Evolutionary conservation across 2,113 vertebrate genomes (phyloP), one percentile per base, ranked within the genome.

Genomic region (Notothenia rossii): DNA sequence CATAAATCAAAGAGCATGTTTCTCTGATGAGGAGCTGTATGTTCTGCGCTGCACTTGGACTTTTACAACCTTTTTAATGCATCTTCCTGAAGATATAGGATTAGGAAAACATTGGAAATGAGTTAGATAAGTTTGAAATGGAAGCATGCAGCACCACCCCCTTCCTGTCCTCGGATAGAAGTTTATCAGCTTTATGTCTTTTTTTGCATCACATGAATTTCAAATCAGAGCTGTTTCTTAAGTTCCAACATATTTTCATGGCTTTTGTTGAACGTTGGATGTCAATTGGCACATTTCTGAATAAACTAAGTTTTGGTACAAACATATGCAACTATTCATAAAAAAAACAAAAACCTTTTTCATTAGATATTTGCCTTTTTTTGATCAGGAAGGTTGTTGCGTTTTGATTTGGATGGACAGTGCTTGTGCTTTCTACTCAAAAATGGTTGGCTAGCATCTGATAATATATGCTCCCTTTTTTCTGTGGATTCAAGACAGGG

Each of bases 1-100:
- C 89, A 86, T 90, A 89, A 92, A 90, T 92, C 87, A 86, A 50
- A 55, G 60, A 66, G 64, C 72, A 53, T 40, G 51, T 77, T 89
- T 59, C 50, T 77, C 46, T 13, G 84, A 84, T 58, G 68, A 72
- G 46, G 67, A 85, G 82, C 79, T 9, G 12, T 54, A 7, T 70
- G 77, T 56, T 71, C 66, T 73, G 79, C 49, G 43, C 73, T 40
- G 48, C 54, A 63, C 68, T 10, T 18, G 0, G n/a, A 22, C 33
- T 2, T 22, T 43, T 48, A 2, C 7, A 20, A 74, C 64, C 73
- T 70, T 83, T 72, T 79, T 75, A 77, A 86, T 62, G 46, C 10
- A 51, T 71, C 78, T 25, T 50, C 40, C 14, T 59, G 69, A 50
- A 4, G 48, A 74, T 54, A 45, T 10, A 15, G 50, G 72, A 59